Conservation (phyloP, 1,140 invertebrate species). For the Druon quercuslanigerum region DNA sequence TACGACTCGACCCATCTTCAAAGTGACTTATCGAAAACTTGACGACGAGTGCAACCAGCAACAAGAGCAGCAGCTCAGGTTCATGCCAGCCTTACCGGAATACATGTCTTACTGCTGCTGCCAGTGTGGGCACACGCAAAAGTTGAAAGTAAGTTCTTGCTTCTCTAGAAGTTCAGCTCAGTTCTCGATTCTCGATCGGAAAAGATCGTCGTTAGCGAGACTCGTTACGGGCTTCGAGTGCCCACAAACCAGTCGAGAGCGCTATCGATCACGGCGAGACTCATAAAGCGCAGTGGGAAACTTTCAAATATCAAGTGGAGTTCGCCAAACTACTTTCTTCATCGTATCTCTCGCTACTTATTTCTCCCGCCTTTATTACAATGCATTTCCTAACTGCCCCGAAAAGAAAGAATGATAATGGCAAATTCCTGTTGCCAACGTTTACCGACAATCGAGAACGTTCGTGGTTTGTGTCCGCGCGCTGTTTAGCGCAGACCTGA, state of each 20-base stretch:
- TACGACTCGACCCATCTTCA: conserved; percentile 74
- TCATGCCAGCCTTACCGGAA: conserved; percentile 76
- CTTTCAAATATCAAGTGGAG: conserved; percentile 30
- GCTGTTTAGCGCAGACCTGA: no score
- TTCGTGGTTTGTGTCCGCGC: no score
- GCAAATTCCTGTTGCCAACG: not conserved
- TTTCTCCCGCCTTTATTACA: not conserved
- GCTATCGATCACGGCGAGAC: conserved; percentile 15
- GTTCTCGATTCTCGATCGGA: conserved; percentile 9
- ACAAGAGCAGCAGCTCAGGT: conserved; percentile 70
- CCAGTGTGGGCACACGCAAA: conserved; percentile 80
- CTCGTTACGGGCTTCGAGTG: conserved; percentile 22
- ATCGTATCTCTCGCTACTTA: not conserved
- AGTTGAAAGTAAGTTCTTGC: conserved; percentile 77
- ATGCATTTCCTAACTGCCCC: not conserved
- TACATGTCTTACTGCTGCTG: conserved; percentile 81
- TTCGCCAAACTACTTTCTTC: conserved; percentile 19
- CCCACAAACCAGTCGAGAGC: conserved; percentile 5
- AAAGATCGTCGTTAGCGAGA: not conserved
- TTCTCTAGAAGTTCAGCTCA: not conserved
- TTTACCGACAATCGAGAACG: not conserved
- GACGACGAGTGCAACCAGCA: conserved; percentile 76
- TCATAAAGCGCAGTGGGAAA: conserved; percentile 26
- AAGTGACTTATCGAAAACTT: conserved; percentile 79
- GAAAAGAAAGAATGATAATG: not conserved